Conservation (phyloP, 2,113 vertebrate species). For the Madoqua kirkii region DNA sequence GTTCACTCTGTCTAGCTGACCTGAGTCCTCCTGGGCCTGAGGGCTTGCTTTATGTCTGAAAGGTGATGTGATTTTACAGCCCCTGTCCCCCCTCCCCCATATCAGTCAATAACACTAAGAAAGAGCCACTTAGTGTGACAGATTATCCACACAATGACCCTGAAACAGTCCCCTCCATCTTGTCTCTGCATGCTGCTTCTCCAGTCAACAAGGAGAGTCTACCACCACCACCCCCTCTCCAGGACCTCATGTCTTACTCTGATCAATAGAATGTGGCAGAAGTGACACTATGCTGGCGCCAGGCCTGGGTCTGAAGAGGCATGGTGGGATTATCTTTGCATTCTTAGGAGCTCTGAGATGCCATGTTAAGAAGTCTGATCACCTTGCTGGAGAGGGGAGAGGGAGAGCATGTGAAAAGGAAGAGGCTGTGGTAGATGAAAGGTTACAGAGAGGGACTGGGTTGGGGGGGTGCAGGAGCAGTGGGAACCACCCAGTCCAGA, state of each 20-base stretch:
- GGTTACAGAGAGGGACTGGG: not conserved
- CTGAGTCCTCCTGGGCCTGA: not conserved
- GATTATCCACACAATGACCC: not conserved
- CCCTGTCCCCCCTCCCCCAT: not conserved
- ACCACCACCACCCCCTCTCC: too few species aligned
- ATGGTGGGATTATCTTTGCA: not conserved
- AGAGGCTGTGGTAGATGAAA: not conserved
- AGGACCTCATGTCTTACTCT: not conserved
- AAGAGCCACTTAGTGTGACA: not conserved
- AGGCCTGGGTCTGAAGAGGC: not conserved
- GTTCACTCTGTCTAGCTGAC: not conserved
- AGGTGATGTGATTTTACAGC: not conserved
- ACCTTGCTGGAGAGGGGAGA: not conserved
- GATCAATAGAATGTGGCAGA: not conserved
- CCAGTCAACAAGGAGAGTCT: accelerated
- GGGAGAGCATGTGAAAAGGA: not conserved
- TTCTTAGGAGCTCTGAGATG: not conserved
- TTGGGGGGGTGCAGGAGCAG: not conserved
- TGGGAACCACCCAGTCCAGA: not conserved
- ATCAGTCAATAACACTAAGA: not conserved
- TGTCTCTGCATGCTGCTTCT: not conserved
- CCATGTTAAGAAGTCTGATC: not conserved
- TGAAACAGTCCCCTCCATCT: not conserved
- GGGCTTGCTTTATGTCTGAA: not conserved
- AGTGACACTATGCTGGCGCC: not conserved